Percentiles rank a stretch among this genome's conserved stretches.
phyloP scores from a whole-genome alignment of 2,888 invertebrate species.

The Gerris lacustris region DNA sequence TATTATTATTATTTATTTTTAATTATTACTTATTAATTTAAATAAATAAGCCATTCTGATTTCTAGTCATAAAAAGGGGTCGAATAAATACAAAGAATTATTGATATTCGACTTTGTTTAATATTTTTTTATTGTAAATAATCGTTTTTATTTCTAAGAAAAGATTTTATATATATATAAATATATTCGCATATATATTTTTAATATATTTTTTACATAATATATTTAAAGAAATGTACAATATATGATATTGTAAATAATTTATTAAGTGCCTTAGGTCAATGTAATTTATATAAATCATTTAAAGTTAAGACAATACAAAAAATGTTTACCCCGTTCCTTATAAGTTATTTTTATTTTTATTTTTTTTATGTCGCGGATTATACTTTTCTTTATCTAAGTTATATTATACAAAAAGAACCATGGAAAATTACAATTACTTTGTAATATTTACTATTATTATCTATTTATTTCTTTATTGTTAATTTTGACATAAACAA shows the following conservation, averaged over 20 bases:
- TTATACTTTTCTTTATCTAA: no score
- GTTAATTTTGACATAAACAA: no score
- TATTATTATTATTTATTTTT: background rate
- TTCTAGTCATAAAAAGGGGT: constrained; percentile 4
- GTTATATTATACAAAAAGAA: no score
- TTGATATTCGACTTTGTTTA: no score
- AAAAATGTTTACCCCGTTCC: no score
- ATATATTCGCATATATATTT: background rate
- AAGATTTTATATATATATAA: background rate
- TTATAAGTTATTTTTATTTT: background rate
- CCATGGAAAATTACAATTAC: no score
- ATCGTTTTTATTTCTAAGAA: background rate
- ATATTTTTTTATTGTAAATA: background rate
- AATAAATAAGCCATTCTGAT: constrained; percentile 2
- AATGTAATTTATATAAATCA: constrained; percentile 21
- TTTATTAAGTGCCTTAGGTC: constrained; percentile 29
- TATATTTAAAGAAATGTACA: constrained; percentile 11
- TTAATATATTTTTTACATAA: background rate
- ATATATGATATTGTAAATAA: constrained; percentile 28
- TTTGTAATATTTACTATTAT: no score
- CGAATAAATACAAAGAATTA: no score
- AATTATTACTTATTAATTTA: background rate
- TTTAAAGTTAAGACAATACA: no score
- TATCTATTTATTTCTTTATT: no score
- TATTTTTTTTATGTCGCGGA: no score